phyloP scores from a whole-genome alignment of 2,888 invertebrate genomes.

The Autographa gamma region DNA sequence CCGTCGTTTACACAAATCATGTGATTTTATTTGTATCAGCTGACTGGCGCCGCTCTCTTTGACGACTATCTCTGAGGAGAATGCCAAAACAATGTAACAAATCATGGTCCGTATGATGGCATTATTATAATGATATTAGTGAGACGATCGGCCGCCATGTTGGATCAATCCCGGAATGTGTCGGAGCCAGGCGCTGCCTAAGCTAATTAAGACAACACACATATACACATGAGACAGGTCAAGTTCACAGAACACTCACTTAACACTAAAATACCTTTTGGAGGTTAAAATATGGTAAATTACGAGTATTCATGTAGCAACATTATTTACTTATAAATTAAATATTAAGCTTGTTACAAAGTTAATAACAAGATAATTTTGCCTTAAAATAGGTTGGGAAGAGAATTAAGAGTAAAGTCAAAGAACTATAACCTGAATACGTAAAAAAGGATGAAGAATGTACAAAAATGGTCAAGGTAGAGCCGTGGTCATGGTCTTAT shows the following conservation, averaged over 20 bases:
- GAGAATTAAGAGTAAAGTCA: too few relatives aligned
- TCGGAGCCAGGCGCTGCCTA: not conserved
- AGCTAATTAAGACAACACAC: not conserved
- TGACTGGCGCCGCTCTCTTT: not conserved
- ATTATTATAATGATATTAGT: constrained; percentile 2
- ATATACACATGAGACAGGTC: not conserved
- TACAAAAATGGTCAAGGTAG: too few relatives aligned
- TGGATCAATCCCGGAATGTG: not conserved
- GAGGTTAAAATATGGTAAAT: too few relatives aligned
- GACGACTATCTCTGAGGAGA: not conserved
- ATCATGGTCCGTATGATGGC: not conserved
- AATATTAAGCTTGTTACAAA: too few relatives aligned
- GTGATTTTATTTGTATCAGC: not conserved
- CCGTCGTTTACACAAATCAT: not conserved
- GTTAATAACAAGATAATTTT: too few relatives aligned
- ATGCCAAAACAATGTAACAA: constrained; percentile 4
- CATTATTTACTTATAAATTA: too few relatives aligned
- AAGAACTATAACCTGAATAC: too few relatives aligned
- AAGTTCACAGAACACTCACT: not conserved
- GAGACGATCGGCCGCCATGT: not conserved
- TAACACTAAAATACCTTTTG: too few relatives aligned
- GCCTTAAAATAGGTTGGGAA: too few relatives aligned
- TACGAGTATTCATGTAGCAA: too few relatives aligned
- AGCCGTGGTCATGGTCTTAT: too few relatives aligned
- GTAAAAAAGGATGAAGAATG: too few relatives aligned